Evolutionary conservation across 2,888 invertebrate species (phyloP).

Genomic region (Latrodectus hesperus): DNA sequence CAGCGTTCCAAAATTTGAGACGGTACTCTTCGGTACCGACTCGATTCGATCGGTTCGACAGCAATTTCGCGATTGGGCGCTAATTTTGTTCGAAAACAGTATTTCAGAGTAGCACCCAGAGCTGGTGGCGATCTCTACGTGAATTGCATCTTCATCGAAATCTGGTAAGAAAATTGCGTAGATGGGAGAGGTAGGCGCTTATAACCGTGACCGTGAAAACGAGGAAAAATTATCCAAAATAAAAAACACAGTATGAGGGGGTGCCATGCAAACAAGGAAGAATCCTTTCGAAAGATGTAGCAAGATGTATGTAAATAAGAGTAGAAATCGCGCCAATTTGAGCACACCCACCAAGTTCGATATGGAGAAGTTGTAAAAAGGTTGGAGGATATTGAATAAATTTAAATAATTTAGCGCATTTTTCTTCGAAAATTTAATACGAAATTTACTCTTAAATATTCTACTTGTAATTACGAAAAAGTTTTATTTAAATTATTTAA

Average conservation of each 20-base stretch:
- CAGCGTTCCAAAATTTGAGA: too few species aligned
- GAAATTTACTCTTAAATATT: too few species aligned
- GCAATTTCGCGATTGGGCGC: background rate
- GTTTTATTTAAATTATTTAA: too few species aligned
- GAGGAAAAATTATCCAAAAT: slow-evolving; percentile 46
- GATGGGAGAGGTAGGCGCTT: background rate
- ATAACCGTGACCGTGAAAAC: slow-evolving; percentile 48
- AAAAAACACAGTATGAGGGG: slow-evolving; percentile 32
- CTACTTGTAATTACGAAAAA: too few species aligned
- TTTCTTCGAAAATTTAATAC: too few species aligned
- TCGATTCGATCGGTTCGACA: background rate
- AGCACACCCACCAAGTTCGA: slow-evolving; percentile 17
- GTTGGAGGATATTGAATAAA: too few species aligned
- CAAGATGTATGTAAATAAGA: slow-evolving; percentile 38
- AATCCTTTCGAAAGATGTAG: slow-evolving; percentile 36
- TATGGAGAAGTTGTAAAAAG: background rate
- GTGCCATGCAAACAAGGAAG: slow-evolving; percentile 60
- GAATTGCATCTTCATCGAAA: slow-evolving; percentile 7
- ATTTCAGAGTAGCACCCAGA: background rate
- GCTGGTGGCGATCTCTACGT: background rate
- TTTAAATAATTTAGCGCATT: too few species aligned
- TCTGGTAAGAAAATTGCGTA: background rate
- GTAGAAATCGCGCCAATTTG: background rate
- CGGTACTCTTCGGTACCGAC: too few species aligned
- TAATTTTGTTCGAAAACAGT: background rate